Conservation (phyloP, 2,888 invertebrate species). For the Synanthedon myopaeformis region DNA sequence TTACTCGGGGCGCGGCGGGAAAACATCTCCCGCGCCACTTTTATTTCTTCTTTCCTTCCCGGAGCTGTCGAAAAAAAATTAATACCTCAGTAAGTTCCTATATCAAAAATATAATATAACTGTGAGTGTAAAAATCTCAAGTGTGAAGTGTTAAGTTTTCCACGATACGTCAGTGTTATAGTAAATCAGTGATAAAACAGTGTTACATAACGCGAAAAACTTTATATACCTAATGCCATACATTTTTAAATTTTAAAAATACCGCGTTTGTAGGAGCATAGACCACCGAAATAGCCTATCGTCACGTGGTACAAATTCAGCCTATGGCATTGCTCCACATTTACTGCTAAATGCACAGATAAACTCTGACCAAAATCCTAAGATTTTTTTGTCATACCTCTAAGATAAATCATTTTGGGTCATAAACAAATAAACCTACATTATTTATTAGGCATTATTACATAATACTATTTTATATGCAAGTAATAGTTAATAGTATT, state of each 20-base stretch:
- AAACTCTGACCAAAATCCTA: no score
- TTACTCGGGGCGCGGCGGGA: conserved; percentile 70
- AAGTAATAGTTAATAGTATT: conserved; percentile 2
- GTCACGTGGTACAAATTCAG: conserved; percentile 62
- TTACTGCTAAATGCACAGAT: conserved; percentile 2
- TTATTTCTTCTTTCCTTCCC: conserved; percentile 71
- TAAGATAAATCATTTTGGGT: conserved; percentile 3
- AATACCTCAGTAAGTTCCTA: conserved; percentile 52
- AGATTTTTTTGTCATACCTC: no score
- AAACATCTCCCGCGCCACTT: conserved; percentile 70
- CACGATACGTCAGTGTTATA: conserved; percentile 36
- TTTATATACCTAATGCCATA: conserved; percentile 12
- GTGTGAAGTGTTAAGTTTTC: conserved; percentile 43
- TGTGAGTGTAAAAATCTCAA: conserved; percentile 43
- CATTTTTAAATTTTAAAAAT: conserved; percentile 65
- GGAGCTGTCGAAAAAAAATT: conserved; percentile 65
- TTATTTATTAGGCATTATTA: conserved; percentile 6
- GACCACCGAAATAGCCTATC: conserved; percentile 58
- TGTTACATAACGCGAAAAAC: conserved; percentile 60
- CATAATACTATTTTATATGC: conserved; percentile 3
- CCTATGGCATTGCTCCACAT: conserved; percentile 68
- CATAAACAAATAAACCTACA: conserved; percentile 2
- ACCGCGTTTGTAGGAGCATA: conserved; percentile 68
- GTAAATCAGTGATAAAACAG: conserved; percentile 48
- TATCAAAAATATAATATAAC: conserved; percentile 31